These are phyloP conservation scores for Tuta absoluta DNA, from an alignment of 2,888 invertebrate species.

Conservation along the genomic window DNA sequence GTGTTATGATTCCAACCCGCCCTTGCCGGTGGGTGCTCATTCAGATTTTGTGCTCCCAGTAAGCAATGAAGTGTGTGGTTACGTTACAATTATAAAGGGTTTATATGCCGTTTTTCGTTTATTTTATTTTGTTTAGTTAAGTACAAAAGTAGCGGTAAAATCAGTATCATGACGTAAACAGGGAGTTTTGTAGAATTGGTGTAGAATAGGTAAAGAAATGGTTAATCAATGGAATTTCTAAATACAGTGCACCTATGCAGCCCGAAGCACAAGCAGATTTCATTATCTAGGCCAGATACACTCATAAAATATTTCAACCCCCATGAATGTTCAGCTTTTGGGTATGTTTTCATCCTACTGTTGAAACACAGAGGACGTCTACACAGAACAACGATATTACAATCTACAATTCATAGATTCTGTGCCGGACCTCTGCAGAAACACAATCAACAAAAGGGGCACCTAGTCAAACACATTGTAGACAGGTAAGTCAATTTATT, in stretches of 20 bases:
- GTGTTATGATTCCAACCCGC: slow-evolving; percentile 70
- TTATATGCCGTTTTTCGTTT: slow-evolving; percentile 36
- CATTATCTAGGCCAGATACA: neutral
- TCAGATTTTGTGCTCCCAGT: slow-evolving; percentile 53
- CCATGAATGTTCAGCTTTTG: neutral
- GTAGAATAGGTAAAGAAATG: no score
- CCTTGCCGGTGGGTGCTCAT: slow-evolving; percentile 63
- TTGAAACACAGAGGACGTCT: neutral
- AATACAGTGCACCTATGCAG: neutral
- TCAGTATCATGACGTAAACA: no score
- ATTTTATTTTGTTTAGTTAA: neutral
- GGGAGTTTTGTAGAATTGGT: no score
- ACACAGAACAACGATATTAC: slow-evolving; percentile 10
- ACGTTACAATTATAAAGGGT: slow-evolving; percentile 43
- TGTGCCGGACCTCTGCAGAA: neutral
- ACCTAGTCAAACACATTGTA: neutral
- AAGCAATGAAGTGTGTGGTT: slow-evolving; percentile 57
- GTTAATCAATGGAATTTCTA: no score
- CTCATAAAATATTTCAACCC: slow-evolving; percentile 2
- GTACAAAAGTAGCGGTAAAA: neutral
- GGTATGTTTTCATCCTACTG: neutral
- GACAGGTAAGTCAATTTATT: neutral
- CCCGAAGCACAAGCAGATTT: neutral
- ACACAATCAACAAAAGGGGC: neutral
- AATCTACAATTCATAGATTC: slow-evolving; percentile 2